phyloP scores from a whole-genome alignment of 2,113 vertebrate genomes.

The Bujurquina vittata region DNA sequence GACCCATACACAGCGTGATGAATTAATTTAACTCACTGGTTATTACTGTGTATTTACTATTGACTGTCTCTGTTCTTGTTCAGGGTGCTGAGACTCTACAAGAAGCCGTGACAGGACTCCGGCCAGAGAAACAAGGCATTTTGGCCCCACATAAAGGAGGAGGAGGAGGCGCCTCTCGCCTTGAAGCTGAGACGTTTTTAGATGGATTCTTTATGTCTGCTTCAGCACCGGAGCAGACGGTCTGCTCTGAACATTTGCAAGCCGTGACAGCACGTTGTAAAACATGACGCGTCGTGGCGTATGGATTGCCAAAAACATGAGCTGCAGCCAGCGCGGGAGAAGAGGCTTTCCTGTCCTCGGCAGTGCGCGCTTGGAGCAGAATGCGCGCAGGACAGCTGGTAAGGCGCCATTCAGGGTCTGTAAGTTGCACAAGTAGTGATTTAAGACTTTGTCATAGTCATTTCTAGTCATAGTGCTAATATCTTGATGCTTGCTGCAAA shows the following conservation, averaged over 20 bases:
- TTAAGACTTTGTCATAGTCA: background rate
- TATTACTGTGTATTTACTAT: background rate
- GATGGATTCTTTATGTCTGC: constrained; percentile 68
- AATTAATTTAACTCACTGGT: background rate
- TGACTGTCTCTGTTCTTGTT: constrained; percentile 30
- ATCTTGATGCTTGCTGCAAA: constrained; percentile 5
- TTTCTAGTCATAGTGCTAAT: background rate
- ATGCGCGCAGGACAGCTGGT: constrained; percentile 57
- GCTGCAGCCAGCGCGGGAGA: constrained; percentile 34
- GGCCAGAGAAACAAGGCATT: constrained; percentile 38
- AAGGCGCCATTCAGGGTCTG: constrained; percentile 18
- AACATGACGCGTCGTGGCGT: constrained; percentile 55
- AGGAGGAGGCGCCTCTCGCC: constrained; percentile 75
- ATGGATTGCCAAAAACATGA: constrained; percentile 59
- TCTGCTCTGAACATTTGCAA: constrained; percentile 47
- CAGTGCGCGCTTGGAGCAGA: constrained; percentile 48
- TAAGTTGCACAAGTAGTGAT: background rate
- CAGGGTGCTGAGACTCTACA: constrained; percentile 48
- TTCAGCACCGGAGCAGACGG: constrained; percentile 59
- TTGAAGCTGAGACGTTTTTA: constrained; percentile 53
- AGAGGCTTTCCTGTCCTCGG: constrained; percentile 16
- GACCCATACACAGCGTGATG: background rate
- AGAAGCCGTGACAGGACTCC: constrained; percentile 41
- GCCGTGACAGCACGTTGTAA: constrained; percentile 59
- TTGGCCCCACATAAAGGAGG: constrained; percentile 49